Evolutionary conservation across 2,888 invertebrate genomes (phyloP), one percentile per base, ranked within the genome.

Genomic region (Heliconius ismenius): DNA sequence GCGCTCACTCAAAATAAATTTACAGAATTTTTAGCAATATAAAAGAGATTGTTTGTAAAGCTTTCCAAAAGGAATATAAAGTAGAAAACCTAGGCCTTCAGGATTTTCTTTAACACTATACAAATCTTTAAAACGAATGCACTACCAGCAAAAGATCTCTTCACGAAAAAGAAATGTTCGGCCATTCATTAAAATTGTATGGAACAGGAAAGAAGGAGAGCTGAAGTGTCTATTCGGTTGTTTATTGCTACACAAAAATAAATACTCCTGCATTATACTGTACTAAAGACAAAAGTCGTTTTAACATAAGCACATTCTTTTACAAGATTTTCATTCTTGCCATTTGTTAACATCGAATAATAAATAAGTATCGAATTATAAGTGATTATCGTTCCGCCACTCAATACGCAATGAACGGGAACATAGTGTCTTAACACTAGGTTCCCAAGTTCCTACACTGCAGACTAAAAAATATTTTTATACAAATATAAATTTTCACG

Each of bases 31-130:
- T 36, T 58, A 58, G 58, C n/a, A 73, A 73, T 73, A 62, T 39
- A 73, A 60, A 73, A 24, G 62, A 73, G 60, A 73, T 43, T 63
- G 62, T 73, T 62, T 39, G 62, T 28, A 73, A 73, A 73, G 43
- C 26, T 43, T 73, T 73, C 63, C 36, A 62, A 43, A 73, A 73
- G 67, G 67, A 67, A 67, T 67, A 67, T 24, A 67, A 70, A 70
- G 58, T 70, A 70, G 24, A 67, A 67, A 67, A 67, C 73, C 43
- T 43, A 73, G 76, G 70, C 77, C 80, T 75, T 80, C 79, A 82
- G 81, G 81, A 82, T 80, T 82, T 81, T 77, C 83, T 83, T 85
- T 83, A 83, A 80, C 81, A 78, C 76, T 76, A 80, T 78, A 79
- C 78, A 77, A 73, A 75, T 79, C 76, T 79, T 80, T 79, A 80